Conservation (phyloP, 1,140 invertebrate genomes). For the Calycopis cecrops region DNA sequence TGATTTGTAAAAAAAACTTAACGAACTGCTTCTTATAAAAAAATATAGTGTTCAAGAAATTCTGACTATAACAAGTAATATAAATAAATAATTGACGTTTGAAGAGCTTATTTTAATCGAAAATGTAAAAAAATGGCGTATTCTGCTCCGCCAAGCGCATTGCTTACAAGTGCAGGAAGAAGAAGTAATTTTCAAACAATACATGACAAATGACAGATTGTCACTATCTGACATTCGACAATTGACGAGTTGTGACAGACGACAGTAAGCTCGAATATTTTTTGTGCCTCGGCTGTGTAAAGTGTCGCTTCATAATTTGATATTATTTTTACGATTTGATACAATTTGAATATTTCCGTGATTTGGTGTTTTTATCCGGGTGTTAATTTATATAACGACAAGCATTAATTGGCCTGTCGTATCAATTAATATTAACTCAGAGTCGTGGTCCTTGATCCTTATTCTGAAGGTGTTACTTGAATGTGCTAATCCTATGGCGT, state of each 20-base stretch:
- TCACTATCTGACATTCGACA: too few species aligned
- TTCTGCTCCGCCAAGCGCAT: too few species aligned
- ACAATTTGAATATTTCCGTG: neutral
- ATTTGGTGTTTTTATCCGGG: neutral
- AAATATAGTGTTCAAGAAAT: too few species aligned
- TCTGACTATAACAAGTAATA: too few species aligned
- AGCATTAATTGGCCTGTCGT: neutral
- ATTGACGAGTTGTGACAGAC: neutral
- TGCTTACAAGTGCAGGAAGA: neutral
- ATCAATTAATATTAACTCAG: neutral
- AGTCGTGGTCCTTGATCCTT: conserved; percentile 25
- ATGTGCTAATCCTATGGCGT: conserved; percentile 78
- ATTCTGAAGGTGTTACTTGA: conserved; percentile 45
- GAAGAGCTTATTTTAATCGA: too few species aligned
- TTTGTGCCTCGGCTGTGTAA: neutral
- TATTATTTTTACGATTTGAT: neutral
- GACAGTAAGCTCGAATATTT: conserved; percentile 6
- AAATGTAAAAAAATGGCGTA: too few species aligned
- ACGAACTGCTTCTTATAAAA: too few species aligned
- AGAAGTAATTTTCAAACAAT: neutral
- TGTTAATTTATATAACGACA: neutral
- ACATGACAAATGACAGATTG: neutral
- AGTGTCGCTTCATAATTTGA: conserved; percentile 7
- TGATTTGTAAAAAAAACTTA: too few species aligned
- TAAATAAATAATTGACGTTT: too few species aligned